phyloP scores from a whole-genome alignment of 2,797 vertebrate genomes.

The Gymnothorax javanicus region DNA sequence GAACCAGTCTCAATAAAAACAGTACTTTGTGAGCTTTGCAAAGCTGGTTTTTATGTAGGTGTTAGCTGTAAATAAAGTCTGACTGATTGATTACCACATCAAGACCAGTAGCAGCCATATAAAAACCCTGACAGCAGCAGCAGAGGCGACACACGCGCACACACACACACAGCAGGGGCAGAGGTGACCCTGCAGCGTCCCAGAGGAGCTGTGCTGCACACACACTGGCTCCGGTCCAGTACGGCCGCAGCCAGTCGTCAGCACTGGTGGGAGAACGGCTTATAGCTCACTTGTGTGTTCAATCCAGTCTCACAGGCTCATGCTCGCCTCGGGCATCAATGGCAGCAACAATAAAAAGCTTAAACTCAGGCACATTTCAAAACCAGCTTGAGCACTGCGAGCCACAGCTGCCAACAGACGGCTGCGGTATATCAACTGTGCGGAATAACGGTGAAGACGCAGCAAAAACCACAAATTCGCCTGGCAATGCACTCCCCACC shows the following conservation, averaged over 20 bases:
- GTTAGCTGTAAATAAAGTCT: no score
- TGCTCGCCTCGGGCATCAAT: not conserved
- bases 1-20: no score
- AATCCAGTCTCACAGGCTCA: conserved; percentile 10
- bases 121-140: not conserved
- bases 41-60: no score
- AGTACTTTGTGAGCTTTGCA: no score
- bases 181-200: not conserved
- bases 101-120: not conserved
- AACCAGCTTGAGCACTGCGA: not conserved
- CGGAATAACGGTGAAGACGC: not conserved
- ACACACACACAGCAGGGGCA: not conserved
- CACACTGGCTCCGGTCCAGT: not conserved
- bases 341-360: conserved; percentile 12
- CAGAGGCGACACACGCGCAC: not conserved
- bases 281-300: not conserved
- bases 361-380: not conserved
- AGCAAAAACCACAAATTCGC: no score
- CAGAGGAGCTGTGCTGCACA: not conserved
- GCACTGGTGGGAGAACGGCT: not conserved
- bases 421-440: not conserved
- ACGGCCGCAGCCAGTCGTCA: not conserved
- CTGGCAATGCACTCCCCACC: no score
- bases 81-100: not conserved
- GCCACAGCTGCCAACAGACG: not conserved